Base-by-base conservation (phyloP, 1,140 invertebrate species). In the Nomia melanderi region DNA sequence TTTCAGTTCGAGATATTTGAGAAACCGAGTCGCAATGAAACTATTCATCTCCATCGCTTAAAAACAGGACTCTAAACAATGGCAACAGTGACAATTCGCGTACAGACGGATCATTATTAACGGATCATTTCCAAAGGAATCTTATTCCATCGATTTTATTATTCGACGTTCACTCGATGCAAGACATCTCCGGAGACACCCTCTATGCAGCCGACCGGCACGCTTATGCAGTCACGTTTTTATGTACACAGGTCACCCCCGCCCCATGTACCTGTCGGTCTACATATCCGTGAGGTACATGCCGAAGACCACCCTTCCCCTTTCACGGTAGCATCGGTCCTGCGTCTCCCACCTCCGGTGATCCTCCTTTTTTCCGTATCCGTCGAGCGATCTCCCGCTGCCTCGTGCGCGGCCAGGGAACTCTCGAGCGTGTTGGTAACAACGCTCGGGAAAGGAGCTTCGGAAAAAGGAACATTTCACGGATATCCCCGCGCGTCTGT, bases 401-500 rank as follows among this genome's bases (percentile, higher is more conserved):
- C 69, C 79, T 79, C 71, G 67, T 76, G 65, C 59, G 79, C 78
- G 54, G 50, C 11, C 3, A 53, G 44, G 66, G 59, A 71, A 74
- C 56, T 78, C 63, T 72, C 53, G 50, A 67, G 67, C 83, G 77
- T 73, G 83, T 76, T 85, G 76, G 84, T 85, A 85, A 85, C 84
- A 85, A 85, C 80, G 80, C 82, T 77, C 82, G 70, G 70, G 64
- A 63, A 78, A 84, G 75, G 78, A 81, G 83, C 74, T 66, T 74
- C 82, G 82, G 64, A 74, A 82, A 85, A 84, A 82, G 82, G 57
- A 84, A 73, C 77, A 81, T 81, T 81, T 66, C 73, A 44, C 60
- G 75, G 77, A 79, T 64, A 47, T 66, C 75, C n/a, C 62, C 72
- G 33, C 60, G 27, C 29, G 57, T n/a, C n/a, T n/a, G n/a, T n/a